Base-by-base conservation (phyloP, 2,888 invertebrate genomes). In the Stegophylla sp. region DNA sequence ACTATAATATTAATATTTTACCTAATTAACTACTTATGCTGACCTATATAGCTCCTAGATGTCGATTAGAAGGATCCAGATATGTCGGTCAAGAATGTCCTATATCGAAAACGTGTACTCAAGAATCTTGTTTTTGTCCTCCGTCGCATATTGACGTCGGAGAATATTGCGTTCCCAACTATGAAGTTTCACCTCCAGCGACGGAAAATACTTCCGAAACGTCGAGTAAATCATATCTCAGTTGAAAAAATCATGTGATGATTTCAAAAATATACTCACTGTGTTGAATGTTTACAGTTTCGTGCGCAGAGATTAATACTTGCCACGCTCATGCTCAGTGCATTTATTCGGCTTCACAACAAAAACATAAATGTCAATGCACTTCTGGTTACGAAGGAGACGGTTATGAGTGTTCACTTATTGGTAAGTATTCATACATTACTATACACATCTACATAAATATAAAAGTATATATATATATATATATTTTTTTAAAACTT, bases 301-400 rank as follows among this genome's bases (percentile, higher is more conserved):
- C 83, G 0, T 84, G 84, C 56, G 83, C 83, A 51, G 91, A 75
- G 48, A 89, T 93, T 82, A 89, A 91, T 84, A 92, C 92, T 85
- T 97, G 97, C 86, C 93, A 95, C 84, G 90, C 90, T 20, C 91
- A 94, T 86, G 96, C 95, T 7, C 89, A 92, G 73, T 97, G 97
- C 86, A 88, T 90, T 76, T 91, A 89, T 86, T 86, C 88, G 43
- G 79, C 69, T 41, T 83, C 81, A 43, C 88, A 88, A 3, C 87
- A 89, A 73, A 87, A 88, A 2, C 88, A 89, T 75, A 87, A 88
- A 1, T 97, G 97, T 85, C 89, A 90, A 64, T 97, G 97, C 85
- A 92, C 91, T 82, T 89, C 91, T n/a, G 95, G 94, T 4, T 96
- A 90, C 87, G 91, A 91, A 85, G 96, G 96, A 28, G 94, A 96